Percentiles rank a stretch among this genome's conserved stretches.
phyloP scores from a whole-genome alignment of 2,797 vertebrate species.

The Synanceia verrucosa region DNA sequence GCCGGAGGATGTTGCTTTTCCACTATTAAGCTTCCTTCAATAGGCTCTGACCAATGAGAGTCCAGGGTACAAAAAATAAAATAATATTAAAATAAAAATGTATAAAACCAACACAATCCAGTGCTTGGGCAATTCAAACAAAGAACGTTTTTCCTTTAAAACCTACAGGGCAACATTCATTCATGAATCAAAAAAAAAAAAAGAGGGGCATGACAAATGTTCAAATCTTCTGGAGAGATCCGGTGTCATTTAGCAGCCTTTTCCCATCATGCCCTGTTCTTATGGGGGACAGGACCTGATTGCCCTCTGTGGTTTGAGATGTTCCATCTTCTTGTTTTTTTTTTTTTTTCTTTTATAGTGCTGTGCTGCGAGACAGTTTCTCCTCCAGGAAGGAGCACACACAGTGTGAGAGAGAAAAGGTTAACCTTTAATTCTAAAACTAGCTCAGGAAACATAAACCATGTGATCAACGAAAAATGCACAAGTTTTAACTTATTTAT shows the following conservation, averaged over 20 bases:
- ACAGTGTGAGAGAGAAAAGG: conserved; percentile 95
- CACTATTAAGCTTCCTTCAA: conserved; percentile 90
- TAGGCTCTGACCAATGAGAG: conserved; percentile 92
- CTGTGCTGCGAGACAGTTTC: conserved; percentile 94
- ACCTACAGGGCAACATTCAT: conserved; percentile 95
- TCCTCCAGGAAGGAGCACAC: conserved; percentile 98
- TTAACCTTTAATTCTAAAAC: conserved; percentile 96
- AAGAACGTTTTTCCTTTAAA: conserved; percentile 84
- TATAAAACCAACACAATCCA: conserved; percentile 90
- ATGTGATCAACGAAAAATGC: conserved; percentile 97
- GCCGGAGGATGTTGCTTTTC: conserved; percentile 89
- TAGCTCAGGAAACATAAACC: conserved; percentile 97
- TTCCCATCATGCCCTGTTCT: conserved; percentile 89
- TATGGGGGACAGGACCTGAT: conserved; percentile 86
- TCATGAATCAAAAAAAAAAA: conserved; percentile 87
- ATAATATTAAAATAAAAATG: conserved; percentile 85
- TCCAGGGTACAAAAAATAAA: conserved; percentile 87
- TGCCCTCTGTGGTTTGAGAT: conserved; percentile 86
- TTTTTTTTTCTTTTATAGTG: conserved; percentile 77
- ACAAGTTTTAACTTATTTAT: conserved; percentile 99
- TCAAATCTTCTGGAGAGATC: conserved; percentile 81
- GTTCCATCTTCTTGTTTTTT: conserved; percentile 77
- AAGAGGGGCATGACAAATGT: conserved; percentile 86
- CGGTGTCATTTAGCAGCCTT: conserved; percentile 83
- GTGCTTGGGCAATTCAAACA: conserved; percentile 95